A percentile compares a stretch with the other conserved stretches of the same genome.
phyloP scores from a whole-genome alignment of 2,797 vertebrate species.

The Sebastes cheni region DNA sequence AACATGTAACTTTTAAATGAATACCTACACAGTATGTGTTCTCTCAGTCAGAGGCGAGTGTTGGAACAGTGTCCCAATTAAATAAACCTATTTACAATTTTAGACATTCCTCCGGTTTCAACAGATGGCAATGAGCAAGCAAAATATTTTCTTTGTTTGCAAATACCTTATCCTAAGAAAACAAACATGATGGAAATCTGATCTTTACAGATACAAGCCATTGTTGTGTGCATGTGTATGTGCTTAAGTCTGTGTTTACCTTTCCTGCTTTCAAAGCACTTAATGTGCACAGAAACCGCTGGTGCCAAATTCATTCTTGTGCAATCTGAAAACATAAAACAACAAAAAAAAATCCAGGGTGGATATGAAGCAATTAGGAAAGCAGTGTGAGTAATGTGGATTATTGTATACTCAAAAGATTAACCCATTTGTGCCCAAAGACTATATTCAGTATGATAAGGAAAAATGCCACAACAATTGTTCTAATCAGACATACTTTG shows the following conservation, averaged over 20 bases:
- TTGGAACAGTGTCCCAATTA: slow-evolving; percentile 9
- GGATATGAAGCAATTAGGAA: neutral
- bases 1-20: neutral
- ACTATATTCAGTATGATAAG: too few species aligned
- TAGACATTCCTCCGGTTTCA: slow-evolving; percentile 67
- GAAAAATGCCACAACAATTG: neutral
- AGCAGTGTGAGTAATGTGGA: neutral
- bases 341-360: neutral
- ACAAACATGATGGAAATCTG: slow-evolving; percentile 85
- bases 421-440: neutral
- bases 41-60: neutral
- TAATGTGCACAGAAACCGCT: slow-evolving; percentile 50
- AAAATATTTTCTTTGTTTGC: slow-evolving; percentile 82
- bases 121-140: slow-evolving; percentile 78
- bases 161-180: slow-evolving; percentile 83
- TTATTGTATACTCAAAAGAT: neutral
- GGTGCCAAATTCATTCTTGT: slow-evolving; percentile 42
- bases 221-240: slow-evolving; percentile 60
- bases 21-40: neutral
- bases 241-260: slow-evolving; percentile 63
- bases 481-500: accelerated
- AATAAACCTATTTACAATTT: slow-evolving; percentile 62
- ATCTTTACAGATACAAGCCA: slow-evolving; percentile 80
- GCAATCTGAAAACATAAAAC: slow-evolving; percentile 3
- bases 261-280: slow-evolving; percentile 59